Evolutionary conservation across 2,113 vertebrate genomes (phyloP).

Genomic region (Raja brachyura): DNA sequence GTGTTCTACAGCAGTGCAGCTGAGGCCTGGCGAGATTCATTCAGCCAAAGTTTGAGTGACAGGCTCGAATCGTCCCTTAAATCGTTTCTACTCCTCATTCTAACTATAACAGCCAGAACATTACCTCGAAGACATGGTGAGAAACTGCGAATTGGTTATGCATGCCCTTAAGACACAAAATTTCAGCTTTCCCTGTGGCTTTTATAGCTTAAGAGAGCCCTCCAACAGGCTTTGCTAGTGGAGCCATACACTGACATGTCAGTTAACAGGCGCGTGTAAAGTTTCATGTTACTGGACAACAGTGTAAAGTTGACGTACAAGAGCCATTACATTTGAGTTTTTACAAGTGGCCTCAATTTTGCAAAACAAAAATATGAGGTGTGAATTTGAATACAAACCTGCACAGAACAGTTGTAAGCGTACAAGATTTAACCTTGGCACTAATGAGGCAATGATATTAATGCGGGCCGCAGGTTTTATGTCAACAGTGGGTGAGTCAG

Average conservation of each 20-base stretch:
- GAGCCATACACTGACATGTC: background rate
- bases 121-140: background rate
- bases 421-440: background rate
- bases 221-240: background rate
- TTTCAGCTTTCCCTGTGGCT: background rate
- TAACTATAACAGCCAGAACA: background rate
- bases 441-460: background rate
- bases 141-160: background rate
- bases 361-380: background rate
- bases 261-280: background rate
- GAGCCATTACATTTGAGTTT: background rate
- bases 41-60: conserved; percentile 22
- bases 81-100: background rate
- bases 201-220: background rate
- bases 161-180: background rate
- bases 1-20: background rate
- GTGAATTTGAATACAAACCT: background rate
- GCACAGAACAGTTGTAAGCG: background rate
- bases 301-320: background rate
- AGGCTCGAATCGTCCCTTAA: background rate
- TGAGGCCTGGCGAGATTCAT: background rate
- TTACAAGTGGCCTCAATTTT: background rate
- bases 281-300: background rate
- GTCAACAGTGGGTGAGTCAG: background rate
- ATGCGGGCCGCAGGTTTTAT: background rate